Percentiles rank a stretch among this genome's conserved stretches.
phyloP scores from a whole-genome alignment of 1,140 invertebrate species.

The Polyergus mexicanus region DNA sequence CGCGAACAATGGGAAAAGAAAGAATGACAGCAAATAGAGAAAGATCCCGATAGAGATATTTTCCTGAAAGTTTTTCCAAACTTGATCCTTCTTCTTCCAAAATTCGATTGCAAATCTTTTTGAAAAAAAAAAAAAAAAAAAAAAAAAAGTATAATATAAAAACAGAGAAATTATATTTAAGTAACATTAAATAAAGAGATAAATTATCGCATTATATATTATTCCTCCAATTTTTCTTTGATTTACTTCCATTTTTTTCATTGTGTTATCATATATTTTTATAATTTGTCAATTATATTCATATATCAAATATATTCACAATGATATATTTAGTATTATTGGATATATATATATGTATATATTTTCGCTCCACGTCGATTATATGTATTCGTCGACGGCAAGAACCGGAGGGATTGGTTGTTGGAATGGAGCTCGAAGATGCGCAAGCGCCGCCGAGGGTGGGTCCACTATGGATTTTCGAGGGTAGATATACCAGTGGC shows the following conservation, averaged over 20 bases:
- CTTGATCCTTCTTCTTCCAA: not conserved
- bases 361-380: not conserved
- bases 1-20: not conserved
- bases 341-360: not conserved
- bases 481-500: constrained; percentile 70
- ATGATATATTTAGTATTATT: constrained; percentile 23
- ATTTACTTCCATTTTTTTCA: not conserved
- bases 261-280: not conserved
- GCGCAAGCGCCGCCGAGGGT: constrained; percentile 74
- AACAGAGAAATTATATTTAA: not conserved
- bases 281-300: not conserved
- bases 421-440: constrained; percentile 62
- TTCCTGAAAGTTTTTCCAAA: not conserved
- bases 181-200: not conserved
- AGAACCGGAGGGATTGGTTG: constrained; percentile 61
- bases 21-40: not conserved
- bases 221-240: not conserved
- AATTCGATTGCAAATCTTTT: not conserved
- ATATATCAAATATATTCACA: not conserved
- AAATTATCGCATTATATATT: not conserved
- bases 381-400: constrained; percentile 19
- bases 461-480: constrained; percentile 78
- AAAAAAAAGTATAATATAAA: not conserved
- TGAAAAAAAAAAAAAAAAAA: not conserved
- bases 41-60: not conserved